Evolutionary conservation across 2,797 vertebrate genomes (phyloP).

Genomic region (Hoplostethus atlanticus): DNA sequence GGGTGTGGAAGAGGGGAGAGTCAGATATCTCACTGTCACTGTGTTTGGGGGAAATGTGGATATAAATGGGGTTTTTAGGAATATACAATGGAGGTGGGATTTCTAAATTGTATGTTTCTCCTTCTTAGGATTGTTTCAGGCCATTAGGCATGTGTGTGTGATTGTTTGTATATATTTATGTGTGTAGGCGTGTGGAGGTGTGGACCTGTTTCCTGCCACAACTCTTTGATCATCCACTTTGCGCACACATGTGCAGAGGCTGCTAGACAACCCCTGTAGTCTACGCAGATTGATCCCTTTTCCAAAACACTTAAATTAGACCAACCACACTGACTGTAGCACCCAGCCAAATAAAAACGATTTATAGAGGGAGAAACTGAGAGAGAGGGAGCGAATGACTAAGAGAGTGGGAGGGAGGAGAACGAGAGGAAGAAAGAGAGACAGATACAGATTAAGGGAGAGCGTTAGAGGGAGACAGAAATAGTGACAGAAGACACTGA

Average conservation of each 20-base stretch:
- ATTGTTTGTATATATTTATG: not conserved
- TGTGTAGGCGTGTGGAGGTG: not conserved
- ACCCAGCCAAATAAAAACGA: constrained; percentile 50
- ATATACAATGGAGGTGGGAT: not conserved
- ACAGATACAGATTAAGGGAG: constrained; percentile 27
- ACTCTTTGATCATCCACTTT: constrained; percentile 7
- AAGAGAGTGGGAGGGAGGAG: constrained; percentile 36
- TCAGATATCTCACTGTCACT: not conserved
- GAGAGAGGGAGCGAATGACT: constrained; percentile 45
- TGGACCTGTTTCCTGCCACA: constrained; percentile 6
- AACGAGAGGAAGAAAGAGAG: constrained; percentile 18
- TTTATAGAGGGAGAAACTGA: constrained; percentile 41
- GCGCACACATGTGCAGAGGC: constrained; percentile 6
- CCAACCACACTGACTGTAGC: constrained; percentile 31
- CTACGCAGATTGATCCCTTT: constrained; percentile 47
- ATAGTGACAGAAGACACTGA: constrained; percentile 2
- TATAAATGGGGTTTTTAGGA: not conserved
- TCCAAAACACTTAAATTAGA: constrained; percentile 57
- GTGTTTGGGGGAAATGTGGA: not conserved
- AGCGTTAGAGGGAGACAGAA: constrained; percentile 7
- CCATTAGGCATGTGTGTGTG: not conserved
- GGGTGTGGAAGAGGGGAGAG: constrained; percentile 3
- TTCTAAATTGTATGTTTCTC: not conserved
- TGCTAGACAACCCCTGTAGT: constrained; percentile 17
- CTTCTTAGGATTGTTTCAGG: not conserved